Percentiles rank a stretch among this genome's conserved stretches.
phyloP scores from a whole-genome alignment of 1,140 invertebrate genomes.

The Drosophila miranda region DNA sequence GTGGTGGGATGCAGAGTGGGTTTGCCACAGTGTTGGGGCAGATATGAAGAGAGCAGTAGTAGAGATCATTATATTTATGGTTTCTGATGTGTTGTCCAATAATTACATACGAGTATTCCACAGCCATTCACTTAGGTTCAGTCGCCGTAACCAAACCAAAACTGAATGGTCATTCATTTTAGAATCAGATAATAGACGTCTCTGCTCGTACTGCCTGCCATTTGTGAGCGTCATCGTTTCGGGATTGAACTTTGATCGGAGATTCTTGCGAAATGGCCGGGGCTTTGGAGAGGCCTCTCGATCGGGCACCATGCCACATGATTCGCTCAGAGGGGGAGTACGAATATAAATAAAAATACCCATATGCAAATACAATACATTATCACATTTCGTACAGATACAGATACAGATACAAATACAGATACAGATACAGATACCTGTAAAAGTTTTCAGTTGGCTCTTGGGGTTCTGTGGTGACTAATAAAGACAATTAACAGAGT shows the following conservation, averaged over 20 bases:
- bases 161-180: too few species aligned
- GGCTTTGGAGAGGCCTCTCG: constrained; percentile 5
- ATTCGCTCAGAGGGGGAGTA: background rate
- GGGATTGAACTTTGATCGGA: constrained; percentile 24
- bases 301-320: constrained; percentile 3
- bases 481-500: constrained; percentile 69
- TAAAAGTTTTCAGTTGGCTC: constrained; percentile 1
- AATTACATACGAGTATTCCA: too few species aligned
- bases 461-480: constrained; percentile 49
- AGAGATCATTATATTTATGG: too few species aligned
- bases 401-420: background rate
- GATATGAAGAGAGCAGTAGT: too few species aligned
- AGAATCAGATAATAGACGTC: too few species aligned
- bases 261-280: constrained; percentile 1
- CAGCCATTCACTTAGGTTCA: too few species aligned
- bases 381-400: background rate
- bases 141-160: too few species aligned
- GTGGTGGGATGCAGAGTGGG: too few species aligned
- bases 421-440: background rate
- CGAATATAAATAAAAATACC: background rate
- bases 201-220: too few species aligned
- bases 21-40: too few species aligned
- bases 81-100: too few species aligned
- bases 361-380: background rate
- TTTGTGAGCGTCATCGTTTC: too few species aligned